Evolutionary conservation across 2,888 invertebrate species (phyloP).

Genomic region (Agriopis leucophaearia): DNA sequence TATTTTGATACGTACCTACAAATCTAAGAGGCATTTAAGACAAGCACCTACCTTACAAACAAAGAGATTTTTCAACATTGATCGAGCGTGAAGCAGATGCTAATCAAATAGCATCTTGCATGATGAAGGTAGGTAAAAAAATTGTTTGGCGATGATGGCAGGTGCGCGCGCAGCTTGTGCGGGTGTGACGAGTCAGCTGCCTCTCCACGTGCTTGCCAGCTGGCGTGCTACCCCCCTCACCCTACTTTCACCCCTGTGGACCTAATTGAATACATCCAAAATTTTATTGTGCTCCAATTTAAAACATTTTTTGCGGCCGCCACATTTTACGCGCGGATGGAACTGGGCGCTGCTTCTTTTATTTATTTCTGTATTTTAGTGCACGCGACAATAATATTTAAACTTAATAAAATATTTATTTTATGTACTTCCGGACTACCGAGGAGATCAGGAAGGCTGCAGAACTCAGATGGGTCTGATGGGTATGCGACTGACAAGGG

Average conservation of each 20-base stretch:
- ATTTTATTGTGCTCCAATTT: conserved; percentile 35
- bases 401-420: no score
- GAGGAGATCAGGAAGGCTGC: no score
- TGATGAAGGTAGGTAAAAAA: conserved; percentile 58
- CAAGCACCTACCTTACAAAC: not conserved
- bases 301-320: conserved; percentile 15
- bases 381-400: no score
- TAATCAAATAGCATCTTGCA: conserved; percentile 48
- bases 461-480: no score
- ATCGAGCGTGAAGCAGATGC: conserved; percentile 49
- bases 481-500: no score
- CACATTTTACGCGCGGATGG: not conserved
- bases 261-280: conserved; percentile 47
- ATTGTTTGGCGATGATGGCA: conserved; percentile 70
- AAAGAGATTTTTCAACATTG: conserved; percentile 13
- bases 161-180: conserved; percentile 81
- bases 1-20: no score
- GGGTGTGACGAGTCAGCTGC: conserved; percentile 75
- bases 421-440: no score
- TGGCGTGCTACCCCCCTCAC: conserved; percentile 69
- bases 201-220: conserved; percentile 80
- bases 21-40: no score
- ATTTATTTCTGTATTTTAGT: not conserved
- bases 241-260: conserved; percentile 51
- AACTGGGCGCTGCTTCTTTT: not conserved